Conservation (phyloP, 2,888 invertebrate species). For the Pheosia tremula region DNA sequence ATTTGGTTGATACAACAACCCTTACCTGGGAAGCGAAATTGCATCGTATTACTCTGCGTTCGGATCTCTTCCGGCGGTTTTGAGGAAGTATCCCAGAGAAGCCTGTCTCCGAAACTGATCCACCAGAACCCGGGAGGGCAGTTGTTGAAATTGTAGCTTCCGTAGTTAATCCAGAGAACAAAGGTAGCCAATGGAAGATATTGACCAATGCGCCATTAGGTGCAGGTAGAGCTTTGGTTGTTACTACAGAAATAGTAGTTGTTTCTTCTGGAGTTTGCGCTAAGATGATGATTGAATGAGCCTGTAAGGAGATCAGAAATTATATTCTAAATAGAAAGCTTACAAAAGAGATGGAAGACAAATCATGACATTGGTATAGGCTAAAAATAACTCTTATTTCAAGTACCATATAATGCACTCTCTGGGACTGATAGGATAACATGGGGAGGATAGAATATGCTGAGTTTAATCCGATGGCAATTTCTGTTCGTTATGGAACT, state of each 20-base stretch:
- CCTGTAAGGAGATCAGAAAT: neutral
- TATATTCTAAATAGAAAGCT: too few species aligned
- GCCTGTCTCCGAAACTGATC: neutral
- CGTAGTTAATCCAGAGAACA: neutral
- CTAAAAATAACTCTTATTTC: too few species aligned
- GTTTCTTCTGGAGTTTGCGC: neutral
- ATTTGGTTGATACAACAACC: too few species aligned
- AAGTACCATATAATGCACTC: too few species aligned
- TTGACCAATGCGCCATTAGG: neutral
- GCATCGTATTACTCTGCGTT: neutral
- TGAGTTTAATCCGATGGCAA: too few species aligned
- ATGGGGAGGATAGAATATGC: too few species aligned
- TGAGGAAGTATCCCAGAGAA: neutral
- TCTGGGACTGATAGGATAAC: too few species aligned
- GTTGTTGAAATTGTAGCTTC: neutral
- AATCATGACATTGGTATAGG: too few species aligned
- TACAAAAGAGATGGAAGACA: too few species aligned
- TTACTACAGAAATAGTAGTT: neutral
- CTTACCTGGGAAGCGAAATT: slow-evolving; percentile 1
- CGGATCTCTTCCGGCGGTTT: neutral
- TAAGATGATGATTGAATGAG: neutral
- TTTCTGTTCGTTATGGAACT: too few species aligned
- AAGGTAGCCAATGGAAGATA: neutral
- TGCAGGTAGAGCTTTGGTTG: neutral
- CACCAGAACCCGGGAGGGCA: neutral